phyloP scores from a whole-genome alignment of 2,888 invertebrate species.

The Lasiommata megera region DNA sequence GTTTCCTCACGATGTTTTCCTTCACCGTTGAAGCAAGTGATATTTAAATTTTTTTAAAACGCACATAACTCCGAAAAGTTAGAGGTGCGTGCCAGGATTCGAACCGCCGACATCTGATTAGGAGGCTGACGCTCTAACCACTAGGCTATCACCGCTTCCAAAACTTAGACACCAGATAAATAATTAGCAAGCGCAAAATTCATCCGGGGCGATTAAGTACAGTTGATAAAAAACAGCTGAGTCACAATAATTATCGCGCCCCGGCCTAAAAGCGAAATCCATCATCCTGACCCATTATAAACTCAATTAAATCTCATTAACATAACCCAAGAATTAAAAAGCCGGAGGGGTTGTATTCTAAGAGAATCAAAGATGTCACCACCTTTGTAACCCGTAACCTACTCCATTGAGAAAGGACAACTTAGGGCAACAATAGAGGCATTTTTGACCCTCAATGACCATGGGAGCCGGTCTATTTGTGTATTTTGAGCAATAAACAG shows the following conservation, averaged over 20 bases:
- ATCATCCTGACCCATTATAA: conserved; percentile 75
- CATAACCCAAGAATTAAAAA: conserved; percentile 60
- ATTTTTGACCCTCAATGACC: conserved; percentile 74
- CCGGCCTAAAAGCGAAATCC: conserved; percentile 49
- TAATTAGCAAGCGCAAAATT: background rate
- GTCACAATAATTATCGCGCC: conserved; percentile 72
- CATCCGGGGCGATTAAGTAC: conserved; percentile 2
- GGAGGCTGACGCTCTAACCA: too few species aligned
- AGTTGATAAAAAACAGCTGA: conserved; percentile 37
- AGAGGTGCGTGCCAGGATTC: too few species aligned
- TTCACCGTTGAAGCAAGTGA: too few species aligned
- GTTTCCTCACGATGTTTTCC: too few species aligned
- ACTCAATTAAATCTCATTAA: conserved; percentile 80
- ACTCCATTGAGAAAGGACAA: conserved; percentile 68
- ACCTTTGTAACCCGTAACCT: conserved; percentile 76
- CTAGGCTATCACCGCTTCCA: too few species aligned
- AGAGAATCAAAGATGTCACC: conserved; percentile 71
- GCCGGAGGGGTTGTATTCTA: conserved; percentile 55
- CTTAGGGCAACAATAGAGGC: conserved; percentile 70
- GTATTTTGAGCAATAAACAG: conserved; percentile 81
- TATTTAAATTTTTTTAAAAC: too few species aligned
- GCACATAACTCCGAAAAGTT: too few species aligned
- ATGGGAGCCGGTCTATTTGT: conserved; percentile 73
- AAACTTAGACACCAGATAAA: too few species aligned
- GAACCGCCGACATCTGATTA: too few species aligned